Evolutionary conservation across 1,140 invertebrate genomes (phyloP), one percentile per base, ranked within the genome.

Genomic region (Meloidogyne chitwoodi): DNA sequence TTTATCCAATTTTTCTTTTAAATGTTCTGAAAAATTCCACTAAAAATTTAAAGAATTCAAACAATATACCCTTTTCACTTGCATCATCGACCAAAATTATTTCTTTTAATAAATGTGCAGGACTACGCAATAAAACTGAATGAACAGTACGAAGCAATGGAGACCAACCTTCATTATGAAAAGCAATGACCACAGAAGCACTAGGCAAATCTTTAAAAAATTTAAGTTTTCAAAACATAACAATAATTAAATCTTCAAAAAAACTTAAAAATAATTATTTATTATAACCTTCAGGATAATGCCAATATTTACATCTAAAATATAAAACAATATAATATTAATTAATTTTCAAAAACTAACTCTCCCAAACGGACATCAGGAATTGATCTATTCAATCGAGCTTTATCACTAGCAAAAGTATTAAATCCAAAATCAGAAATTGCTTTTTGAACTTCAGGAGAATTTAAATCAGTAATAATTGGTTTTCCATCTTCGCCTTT

Each of bases 161-260:
- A 0, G 93, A 93, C 91, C 93, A 97, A 2, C 95, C 96, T 89
- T 99, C 94, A 88, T 99, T 99, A 87, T 99, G 96, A 88, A 99
- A 99, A 14, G 98, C 96, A 77, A 99, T 92, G 78, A 99, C 95
- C 0, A 99, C 94, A 87, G 93, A 94, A 4, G 95, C 94, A 68
- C 90, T 92, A 0, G 96, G 95, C 80, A 99, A 89, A 76, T 93
- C 89, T 81, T 56, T n/a, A n/a, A 56, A 8, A 56, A n/a, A 56
- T n/a, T 16, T 44, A 44, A 16, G 2, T 16, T n/a, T 56, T 56
- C n/a, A 1, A 56, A 56, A n/a, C 5, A 8, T 5, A 8, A n/a
- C 19, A n/a, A n/a, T n/a, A 56, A n/a, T 22, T 22, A 6, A 56
- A 56, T 19, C 0, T n/a, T 56, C n/a, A 56, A 56, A 56, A 56